A percentile compares a stretch with the other conserved stretches of the same genome.
These are phyloP conservation scores for Botrylloides violaceus DNA, from an alignment of 23 tunicate species.

Conservation along the genomic window DNA sequence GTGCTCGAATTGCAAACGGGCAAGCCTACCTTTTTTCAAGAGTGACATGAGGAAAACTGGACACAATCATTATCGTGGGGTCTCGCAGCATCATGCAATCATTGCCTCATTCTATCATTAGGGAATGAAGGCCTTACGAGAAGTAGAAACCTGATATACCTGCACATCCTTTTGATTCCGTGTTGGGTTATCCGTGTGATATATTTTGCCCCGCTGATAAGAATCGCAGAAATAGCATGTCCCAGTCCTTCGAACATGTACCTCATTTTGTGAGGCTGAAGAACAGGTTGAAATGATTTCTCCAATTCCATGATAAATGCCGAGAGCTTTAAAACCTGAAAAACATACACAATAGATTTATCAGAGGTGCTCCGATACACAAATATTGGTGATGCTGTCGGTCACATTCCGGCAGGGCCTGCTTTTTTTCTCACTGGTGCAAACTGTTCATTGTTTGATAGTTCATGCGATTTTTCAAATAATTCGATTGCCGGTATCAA, in stretches of 20 bases:
- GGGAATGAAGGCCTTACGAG: too few relatives aligned
- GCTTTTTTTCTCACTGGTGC: too few relatives aligned
- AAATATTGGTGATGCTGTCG: neutral
- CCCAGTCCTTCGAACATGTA: constrained; percentile 96
- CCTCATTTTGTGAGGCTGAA: constrained; percentile 56
- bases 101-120: too few relatives aligned
- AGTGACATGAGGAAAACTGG: neutral
- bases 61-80: neutral
- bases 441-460: too few relatives aligned
- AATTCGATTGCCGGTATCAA: too few relatives aligned
- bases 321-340: constrained; percentile 37
- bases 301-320: constrained; percentile 42
- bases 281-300: constrained; percentile 43
- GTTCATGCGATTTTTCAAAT: too few relatives aligned
- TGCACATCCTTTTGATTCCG: constrained; percentile 94
- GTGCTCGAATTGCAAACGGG: neutral
- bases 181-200: constrained; percentile 72
- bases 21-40: neutral
- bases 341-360: neutral
- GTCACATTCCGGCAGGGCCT: neutral
- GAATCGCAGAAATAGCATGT: constrained; percentile 53
- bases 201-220: constrained; percentile 69
- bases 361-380: too few relatives aligned
- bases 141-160: too few relatives aligned
- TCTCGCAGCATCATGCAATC: too few relatives aligned